Evolutionary conservation across 2,888 invertebrate genomes (phyloP), one percentile per base, ranked within the genome.

Genomic region (Zootermopsis nevadensis): DNA sequence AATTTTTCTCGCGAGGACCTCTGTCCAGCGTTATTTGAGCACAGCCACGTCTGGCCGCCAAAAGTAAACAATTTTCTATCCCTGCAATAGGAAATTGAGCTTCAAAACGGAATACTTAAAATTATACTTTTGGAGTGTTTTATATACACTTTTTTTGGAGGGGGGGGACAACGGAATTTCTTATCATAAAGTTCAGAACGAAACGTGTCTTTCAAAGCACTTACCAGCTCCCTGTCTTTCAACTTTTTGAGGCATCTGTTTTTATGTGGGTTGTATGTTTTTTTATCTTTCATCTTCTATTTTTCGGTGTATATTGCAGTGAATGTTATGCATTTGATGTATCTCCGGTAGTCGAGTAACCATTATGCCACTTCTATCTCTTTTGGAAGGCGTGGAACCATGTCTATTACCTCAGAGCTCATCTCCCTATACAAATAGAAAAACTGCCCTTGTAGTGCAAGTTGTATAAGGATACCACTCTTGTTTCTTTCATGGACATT

Each of bases 351-450:
- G 69, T 33, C 19, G 6, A 60, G 48, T 48, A 1, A 1, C 8
- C 60, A 60, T 60, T n/a, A n/a, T 60, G 8, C 60, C 12, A n/a
- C 31, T 69, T 3, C 69, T 77, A 77, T 77, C 77, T 77, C 77
- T 77, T 77, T 77, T 77, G 10, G 77, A 48, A 77, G 53, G 77
- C 77, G 30, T 10, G 55, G 38, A 77, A 55, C 60, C 42, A 38
- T 79, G 35, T 79, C 35, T 66, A 79, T 79, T 60, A 66, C 79
- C 33, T 22, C 35, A n/a, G 12, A 66, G 35, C 79, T 79, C 79
- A 79, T 79, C 79, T 79, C 79, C 79, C 79, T 79, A 79, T 35
- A 66, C 79, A 79, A 79, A 79, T 79, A 79, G 79, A 79, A 79
- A 79, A 79, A 79, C 79, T 79, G 66, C 79, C 79, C 79, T 79